These are phyloP conservation scores for Cydia fagiglandana DNA, from an alignment of 1,140 invertebrate species.

Conservation along the genomic window DNA sequence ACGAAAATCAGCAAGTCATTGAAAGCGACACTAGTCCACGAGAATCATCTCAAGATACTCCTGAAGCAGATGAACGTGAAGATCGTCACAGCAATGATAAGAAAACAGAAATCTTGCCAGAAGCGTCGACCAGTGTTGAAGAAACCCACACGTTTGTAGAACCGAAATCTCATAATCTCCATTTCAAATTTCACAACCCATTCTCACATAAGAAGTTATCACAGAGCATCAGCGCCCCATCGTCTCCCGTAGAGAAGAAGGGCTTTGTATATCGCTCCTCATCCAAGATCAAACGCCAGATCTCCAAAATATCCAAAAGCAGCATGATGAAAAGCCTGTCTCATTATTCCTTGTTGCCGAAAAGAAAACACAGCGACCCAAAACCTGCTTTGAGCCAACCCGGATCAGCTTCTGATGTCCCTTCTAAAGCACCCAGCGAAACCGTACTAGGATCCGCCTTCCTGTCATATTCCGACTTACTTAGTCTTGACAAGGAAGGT, in stretches of 20 bases:
- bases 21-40: conserved; percentile 32
- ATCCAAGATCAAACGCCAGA: conserved; percentile 62
- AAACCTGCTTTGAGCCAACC: conserved; percentile 62
- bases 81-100: conserved; percentile 24
- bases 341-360: conserved; percentile 68
- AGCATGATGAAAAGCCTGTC: conserved; percentile 75
- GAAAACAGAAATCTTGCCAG: conserved; percentile 7
- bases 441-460: conserved; percentile 71
- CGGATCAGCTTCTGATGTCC: conserved; percentile 60
- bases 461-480: conserved; percentile 68
- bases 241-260: conserved; percentile 68
- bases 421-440: conserved; percentile 64
- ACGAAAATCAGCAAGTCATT: conserved; percentile 34
- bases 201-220: conserved; percentile 66
- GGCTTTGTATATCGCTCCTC: conserved; percentile 72
- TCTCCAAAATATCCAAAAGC: conserved; percentile 70
- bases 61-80: conserved; percentile 28
- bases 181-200: conserved; percentile 68
- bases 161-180: conserved; percentile 51
- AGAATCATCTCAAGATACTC: conserved; percentile 17
- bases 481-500: conserved; percentile 63
- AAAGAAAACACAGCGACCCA: conserved; percentile 57
- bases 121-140: conserved; percentile 34
- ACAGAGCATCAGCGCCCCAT: conserved; percentile 68
- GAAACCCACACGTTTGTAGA: conserved; percentile 57